phyloP scores from a whole-genome alignment of 1,140 invertebrate genomes.

The Subanguina moxae region DNA sequence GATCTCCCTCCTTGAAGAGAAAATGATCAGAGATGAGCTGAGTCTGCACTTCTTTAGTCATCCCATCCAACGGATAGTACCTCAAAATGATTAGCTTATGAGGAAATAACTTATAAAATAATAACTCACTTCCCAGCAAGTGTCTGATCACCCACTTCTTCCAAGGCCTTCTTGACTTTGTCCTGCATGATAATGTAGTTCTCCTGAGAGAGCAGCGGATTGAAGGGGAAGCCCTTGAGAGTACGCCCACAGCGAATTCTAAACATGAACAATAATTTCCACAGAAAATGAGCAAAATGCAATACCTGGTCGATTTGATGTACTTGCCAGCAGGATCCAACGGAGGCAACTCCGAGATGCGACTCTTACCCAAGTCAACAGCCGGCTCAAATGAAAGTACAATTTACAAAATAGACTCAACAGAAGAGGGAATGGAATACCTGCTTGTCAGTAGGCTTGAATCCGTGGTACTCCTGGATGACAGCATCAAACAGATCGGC shows the following conservation, averaged over 20 bases:
- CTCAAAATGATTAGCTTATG: no score
- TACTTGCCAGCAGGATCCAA: constrained; percentile 80
- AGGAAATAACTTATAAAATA: no score
- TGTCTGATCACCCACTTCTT: constrained; percentile 64
- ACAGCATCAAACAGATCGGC: constrained; percentile 87
- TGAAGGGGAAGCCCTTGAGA: constrained; percentile 84
- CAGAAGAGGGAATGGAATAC: no score
- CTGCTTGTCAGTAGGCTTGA: constrained; percentile 67
- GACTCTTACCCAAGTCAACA: constrained; percentile 77
- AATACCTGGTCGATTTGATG: constrained; percentile 79
- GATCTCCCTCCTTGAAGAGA: constrained; percentile 82
- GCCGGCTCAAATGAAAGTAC: constrained; percentile 72
- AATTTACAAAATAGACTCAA: no score
- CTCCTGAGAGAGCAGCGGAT: constrained; percentile 63
- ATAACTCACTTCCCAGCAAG: constrained; percentile 73
- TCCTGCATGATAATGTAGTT: constrained; percentile 47
- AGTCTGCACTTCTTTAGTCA: constrained; percentile 47
- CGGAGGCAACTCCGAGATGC: constrained; percentile 67
- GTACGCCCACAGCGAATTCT: constrained; percentile 78
- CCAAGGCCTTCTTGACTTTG: constrained; percentile 49
- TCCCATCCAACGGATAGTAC: constrained; percentile 35
- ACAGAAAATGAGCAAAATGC: constrained; percentile 65
- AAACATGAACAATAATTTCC: background rate
- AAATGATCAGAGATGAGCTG: constrained; percentile 72
- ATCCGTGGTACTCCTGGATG: constrained; percentile 91